Evolutionary conservation across 1,140 invertebrate genomes (phyloP), one percentile per base, ranked within the genome.

Genomic region (Caerostris extrusa): DNA sequence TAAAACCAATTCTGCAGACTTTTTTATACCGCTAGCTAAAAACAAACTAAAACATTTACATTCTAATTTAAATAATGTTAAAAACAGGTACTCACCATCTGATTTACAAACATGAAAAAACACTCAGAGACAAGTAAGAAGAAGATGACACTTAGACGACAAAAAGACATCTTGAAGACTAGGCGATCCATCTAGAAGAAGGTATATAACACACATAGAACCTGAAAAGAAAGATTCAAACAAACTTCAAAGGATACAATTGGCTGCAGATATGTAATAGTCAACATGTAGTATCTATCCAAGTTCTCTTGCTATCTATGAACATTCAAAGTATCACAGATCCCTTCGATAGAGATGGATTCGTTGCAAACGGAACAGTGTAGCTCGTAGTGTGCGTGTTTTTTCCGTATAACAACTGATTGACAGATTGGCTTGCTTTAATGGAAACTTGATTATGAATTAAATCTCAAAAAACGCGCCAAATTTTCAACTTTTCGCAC

Each of bases 151-250:
- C 64, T 87, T 93, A 93, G 82, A 89, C 7, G 67, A 88, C 17
- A 56, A 61, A 93, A 53, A 93, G 60, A 89, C 85, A 93, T 93
- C 56, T 71, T 83, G 58, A 93, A 86, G 61, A 55, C 83, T 93
- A 88, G 56, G 71, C 5, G 55, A 91, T 56, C 69, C 85, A 93
- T 64, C 91, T 77, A 87, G 91, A 58, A 87, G 69, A 60, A 91
- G 86, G 57, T 71, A n/a, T n/a, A 77, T 7, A 53, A 77, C 34
- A 92, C 90, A 92, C 90, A 85, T n/a, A 77, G 61, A 89, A 93
- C 92, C 92, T 93, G 92, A 34, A 88, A 93, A 93, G 85, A 60
- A 93, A 93, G 57, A 85, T 85, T 85, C 19, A 88, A 88, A 93
- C 85, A 61, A 89, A 88, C 87, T 71, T 82, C 85, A 93, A 89